Percentiles rank a stretch among this genome's conserved stretches.
phyloP scores from a whole-genome alignment of 2,113 vertebrate species.

The Halcyon senegalensis region DNA sequence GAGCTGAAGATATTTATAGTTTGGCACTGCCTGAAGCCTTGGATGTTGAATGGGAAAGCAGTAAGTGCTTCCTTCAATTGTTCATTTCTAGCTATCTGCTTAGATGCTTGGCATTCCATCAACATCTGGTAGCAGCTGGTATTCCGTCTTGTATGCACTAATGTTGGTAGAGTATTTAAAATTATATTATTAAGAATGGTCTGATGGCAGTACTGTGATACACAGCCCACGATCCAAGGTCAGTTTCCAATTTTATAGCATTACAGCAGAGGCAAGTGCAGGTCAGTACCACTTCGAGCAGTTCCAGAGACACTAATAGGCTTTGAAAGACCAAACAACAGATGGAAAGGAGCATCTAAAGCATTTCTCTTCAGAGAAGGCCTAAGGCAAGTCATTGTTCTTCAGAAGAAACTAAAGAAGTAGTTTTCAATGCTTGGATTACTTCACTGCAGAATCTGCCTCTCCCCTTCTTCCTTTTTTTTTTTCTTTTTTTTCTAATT shows the following conservation, averaged over 20 bases:
- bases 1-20: slow-evolving; percentile 11
- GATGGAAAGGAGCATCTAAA: neutral
- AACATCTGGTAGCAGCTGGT: neutral
- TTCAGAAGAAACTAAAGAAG: neutral
- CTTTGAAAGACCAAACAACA: neutral
- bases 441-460: neutral
- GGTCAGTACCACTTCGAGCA: neutral
- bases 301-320: neutral
- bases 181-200: neutral
- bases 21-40: neutral
- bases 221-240: neutral
- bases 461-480: too few relatives aligned
- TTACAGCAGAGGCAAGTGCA: neutral
- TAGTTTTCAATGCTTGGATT: neutral
- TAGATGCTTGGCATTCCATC: neutral
- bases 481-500: neutral
- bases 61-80: neutral
- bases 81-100: neutral
- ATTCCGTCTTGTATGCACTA: neutral
- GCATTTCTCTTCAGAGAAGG: neutral
- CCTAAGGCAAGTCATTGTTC: neutral
- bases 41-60: neutral
- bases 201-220: neutral
- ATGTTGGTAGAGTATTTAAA: neutral
- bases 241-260: neutral